A percentile compares a stretch with the other conserved stretches of the same genome.
Conservation (phyloP, 2,888 invertebrate genomes). For the Cosmia pyralina region DNA sequence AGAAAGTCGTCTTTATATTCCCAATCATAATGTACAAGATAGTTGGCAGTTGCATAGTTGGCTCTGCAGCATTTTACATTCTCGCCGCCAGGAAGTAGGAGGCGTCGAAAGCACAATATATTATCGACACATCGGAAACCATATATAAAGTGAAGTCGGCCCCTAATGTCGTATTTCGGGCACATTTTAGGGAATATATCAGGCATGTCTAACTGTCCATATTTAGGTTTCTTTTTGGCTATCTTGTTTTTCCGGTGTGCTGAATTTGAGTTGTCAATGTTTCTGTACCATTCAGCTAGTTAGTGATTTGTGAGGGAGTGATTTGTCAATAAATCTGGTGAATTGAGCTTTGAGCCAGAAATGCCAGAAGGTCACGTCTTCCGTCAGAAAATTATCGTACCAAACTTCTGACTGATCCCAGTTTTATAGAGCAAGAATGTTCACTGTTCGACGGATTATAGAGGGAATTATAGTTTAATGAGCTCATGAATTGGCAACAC, state of each 20-base stretch:
- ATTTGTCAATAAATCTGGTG: background rate
- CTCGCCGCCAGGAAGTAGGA: slow-evolving; percentile 58
- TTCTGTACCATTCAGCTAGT: background rate
- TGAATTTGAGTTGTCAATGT: slow-evolving; percentile 19
- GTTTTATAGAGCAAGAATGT: no score
- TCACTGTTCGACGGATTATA: background rate
- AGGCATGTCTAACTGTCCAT: slow-evolving; percentile 35
- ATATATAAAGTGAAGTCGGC: slow-evolving; percentile 56
- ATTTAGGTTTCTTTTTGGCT: slow-evolving; percentile 44
- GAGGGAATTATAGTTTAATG: background rate
- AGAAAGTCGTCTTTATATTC: background rate
- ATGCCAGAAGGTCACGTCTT: background rate
- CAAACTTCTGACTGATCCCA: background rate
- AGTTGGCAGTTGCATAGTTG: slow-evolving; percentile 60
- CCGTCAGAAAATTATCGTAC: background rate
- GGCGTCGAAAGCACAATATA: slow-evolving; percentile 63
- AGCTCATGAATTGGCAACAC: background rate
- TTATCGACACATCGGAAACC: slow-evolving; percentile 65
- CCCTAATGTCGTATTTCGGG: slow-evolving; percentile 53
- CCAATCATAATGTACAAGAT: slow-evolving; percentile 29
- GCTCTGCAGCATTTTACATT: slow-evolving; percentile 52
- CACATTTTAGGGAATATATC: slow-evolving; percentile 58
- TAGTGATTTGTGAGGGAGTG: slow-evolving; percentile 27
- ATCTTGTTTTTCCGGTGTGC: slow-evolving; percentile 49
- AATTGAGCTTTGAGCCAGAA: background rate